phyloP scores from a whole-genome alignment of 2,113 vertebrate species.

The Heterochromis multidens region DNA sequence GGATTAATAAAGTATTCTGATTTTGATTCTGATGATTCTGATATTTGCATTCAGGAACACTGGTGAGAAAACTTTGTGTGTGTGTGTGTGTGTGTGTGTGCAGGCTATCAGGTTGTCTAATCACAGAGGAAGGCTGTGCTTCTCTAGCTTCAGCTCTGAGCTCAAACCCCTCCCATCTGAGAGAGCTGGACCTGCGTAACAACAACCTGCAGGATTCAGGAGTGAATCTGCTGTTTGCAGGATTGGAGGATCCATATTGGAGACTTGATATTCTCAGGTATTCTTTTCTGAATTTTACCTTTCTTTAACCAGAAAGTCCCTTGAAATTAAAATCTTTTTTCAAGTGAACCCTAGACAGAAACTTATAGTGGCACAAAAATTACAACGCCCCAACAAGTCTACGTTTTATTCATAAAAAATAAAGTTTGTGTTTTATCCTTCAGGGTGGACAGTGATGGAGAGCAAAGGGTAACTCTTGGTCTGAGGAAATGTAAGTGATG shows the following conservation, averaged over 20 bases:
- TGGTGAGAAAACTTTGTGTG: neutral
- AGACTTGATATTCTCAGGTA: neutral
- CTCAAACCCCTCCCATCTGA: neutral
- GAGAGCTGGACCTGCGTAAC: neutral
- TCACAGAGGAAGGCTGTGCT: neutral
- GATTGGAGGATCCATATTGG: neutral
- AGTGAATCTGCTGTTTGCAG: neutral
- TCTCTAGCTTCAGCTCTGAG: neutral
- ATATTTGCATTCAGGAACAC: too few species aligned
- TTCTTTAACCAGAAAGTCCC: neutral
- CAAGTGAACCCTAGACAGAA: neutral
- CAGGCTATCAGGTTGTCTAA: neutral
- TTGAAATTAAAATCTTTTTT: neutral
- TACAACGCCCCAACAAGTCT: rapidly evolving
- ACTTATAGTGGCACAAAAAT: neutral
- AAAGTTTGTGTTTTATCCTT: neutral
- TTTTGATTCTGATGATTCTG: too few species aligned
- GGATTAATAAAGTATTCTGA: too few species aligned
- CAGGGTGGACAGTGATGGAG: neutral
- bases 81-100: neutral
- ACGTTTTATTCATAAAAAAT: neutral
- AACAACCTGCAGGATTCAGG: neutral
- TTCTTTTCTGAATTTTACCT: neutral
- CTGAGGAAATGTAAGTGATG: neutral
- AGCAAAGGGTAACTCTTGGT: neutral